Conservation (phyloP, 2,797 vertebrate genomes). For the Parauchenoglanis ngamensis region DNA sequence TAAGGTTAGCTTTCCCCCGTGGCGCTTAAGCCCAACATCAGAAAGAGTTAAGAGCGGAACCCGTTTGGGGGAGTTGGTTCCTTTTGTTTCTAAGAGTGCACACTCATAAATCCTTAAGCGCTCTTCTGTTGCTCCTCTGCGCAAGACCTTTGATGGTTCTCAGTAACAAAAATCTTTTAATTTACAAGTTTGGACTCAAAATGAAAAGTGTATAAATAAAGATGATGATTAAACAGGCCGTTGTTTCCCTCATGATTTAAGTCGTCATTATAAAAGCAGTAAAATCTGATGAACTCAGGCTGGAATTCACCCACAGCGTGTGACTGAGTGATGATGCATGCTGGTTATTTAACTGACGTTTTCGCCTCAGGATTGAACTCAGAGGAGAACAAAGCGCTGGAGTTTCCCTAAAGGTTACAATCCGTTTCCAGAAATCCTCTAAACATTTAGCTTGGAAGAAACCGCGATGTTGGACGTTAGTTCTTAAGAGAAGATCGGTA, state of each 20-base stretch:
- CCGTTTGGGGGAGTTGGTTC: not conserved
- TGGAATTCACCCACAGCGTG: slow-evolving; percentile 41
- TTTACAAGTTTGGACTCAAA: not conserved
- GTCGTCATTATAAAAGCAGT: not conserved
- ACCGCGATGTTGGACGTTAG: not conserved
- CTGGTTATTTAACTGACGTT: not conserved
- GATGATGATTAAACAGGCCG: not conserved
- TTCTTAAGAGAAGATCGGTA: not conserved
- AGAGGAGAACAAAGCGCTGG: not conserved
- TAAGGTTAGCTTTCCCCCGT: not conserved
- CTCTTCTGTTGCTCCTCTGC: not conserved
- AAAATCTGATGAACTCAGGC: slow-evolving; percentile 11
- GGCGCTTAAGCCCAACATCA: not conserved
- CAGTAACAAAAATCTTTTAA: not conserved
- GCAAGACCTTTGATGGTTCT: not conserved
- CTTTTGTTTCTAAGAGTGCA: not conserved
- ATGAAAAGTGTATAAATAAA: not conserved
- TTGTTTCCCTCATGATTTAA: not conserved
- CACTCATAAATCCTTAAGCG: not conserved
- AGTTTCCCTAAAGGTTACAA: slow-evolving; percentile 3
- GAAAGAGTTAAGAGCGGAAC: not conserved
- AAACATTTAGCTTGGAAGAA: not conserved
- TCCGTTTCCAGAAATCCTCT: not conserved
- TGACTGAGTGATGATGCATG: slow-evolving; percentile 23
- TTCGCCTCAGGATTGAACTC: slow-evolving; percentile 9